Base-by-base conservation (phyloP, 2,797 vertebrate species). In the Fringilla coelebs region DNA sequence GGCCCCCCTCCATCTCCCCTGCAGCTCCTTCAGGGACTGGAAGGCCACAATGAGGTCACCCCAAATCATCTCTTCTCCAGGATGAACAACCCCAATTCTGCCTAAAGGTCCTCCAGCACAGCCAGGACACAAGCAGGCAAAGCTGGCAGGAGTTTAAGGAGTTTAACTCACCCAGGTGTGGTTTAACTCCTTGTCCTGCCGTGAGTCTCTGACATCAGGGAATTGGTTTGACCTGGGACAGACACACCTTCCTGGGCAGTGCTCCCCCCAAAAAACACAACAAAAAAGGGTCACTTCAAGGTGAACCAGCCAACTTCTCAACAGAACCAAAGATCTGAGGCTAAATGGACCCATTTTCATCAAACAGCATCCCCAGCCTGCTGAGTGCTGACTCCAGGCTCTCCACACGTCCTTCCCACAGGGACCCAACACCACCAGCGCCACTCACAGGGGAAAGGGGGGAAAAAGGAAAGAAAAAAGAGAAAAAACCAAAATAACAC, bases 391-490 rank as follows among this genome's bases (percentile, higher is more conserved):
- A 1, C 63, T 31, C 32, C 2, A 17, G 46, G 54, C 31, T 14
- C 49, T 17, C 85, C 54, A 3, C 46, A 1, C 26, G 0, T 67
- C 78, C 40, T 48, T 40, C 86, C 91, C 26, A 4, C 3, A 5
- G 77, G 71, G 72, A 70, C 67, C 46, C 72, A 28, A 18, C 65
- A 11, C 12, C 75, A 31, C 67, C 79, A 57, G 79, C 41, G 26
- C 65, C 32, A 0, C 73, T 86, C 24, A 8, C 2, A 0, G 43
- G 11, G 36, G 8, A 24, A 3, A 3, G 1, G 1, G 3, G 1
- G 6, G 13, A 16, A 22, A 8, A 29, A 20, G 15, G 2, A 20
- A 20, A 11, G 12, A 3, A 13, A 17, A 6, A 9, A 11, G 5
- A 54, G 25, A 48, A 65, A 90, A 95, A 87, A 22, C 14, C 58